Conservation (phyloP, 64 coral and sea anemone genomes). For the Cladopsammia gracilis region DNA sequence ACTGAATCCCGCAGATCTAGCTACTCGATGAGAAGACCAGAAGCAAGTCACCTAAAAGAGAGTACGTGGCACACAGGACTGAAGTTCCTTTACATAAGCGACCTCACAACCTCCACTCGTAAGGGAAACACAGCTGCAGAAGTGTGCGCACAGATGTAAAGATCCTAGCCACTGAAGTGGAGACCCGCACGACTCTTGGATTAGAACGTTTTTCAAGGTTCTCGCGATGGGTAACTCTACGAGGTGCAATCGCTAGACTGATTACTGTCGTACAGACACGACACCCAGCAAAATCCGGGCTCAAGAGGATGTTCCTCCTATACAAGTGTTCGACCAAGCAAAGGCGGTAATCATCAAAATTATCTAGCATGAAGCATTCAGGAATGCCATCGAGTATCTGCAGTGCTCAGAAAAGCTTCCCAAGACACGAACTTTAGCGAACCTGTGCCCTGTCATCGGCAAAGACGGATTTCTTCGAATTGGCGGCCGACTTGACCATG, state of each 20-base stretch:
- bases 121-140: neutral
- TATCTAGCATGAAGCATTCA: neutral
- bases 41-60: constrained; percentile 9
- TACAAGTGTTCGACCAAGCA: too few relatives aligned
- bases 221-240: constrained; percentile 7
- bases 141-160: neutral
- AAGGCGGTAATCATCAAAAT: too few relatives aligned
- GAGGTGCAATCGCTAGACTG: constrained; percentile 25
- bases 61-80: constrained; percentile 47
- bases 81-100: constrained; percentile 35
- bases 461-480: constrained; percentile 26
- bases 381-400: neutral
- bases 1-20: constrained; percentile 45
- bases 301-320: neutral
- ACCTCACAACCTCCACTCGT: neutral
- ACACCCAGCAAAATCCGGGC: neutral
- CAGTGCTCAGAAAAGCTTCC: constrained; percentile 7
- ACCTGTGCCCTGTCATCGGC: constrained; percentile 32
- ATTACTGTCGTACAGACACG: neutral
- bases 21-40: constrained; percentile 17
- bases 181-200: neutral
- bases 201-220: constrained; percentile 25
- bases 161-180: constrained; percentile 5
- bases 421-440: constrained; percentile 11
- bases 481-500: neutral